These are phyloP conservation scores for Andricus curvator DNA, from an alignment of 2,888 invertebrate genomes.

Conservation along the genomic window DNA sequence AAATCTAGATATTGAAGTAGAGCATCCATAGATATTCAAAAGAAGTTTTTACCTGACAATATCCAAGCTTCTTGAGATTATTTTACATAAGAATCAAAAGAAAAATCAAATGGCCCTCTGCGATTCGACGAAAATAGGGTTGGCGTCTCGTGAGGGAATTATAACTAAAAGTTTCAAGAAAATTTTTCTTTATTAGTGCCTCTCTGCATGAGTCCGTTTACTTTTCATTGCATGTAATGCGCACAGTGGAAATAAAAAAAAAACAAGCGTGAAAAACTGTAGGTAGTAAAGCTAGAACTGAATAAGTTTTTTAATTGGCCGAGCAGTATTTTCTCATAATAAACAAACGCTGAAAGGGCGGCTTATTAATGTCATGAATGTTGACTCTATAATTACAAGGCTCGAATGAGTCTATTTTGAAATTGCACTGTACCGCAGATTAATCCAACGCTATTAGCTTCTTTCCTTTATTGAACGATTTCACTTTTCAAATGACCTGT, in stretches of 20 bases:
- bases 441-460: background rate
- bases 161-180: no score
- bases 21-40: no score
- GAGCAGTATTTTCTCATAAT: background rate
- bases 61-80: no score
- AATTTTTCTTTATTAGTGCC: no score
- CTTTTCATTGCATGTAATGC: constrained; percentile 7
- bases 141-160: no score
- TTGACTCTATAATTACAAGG: background rate
- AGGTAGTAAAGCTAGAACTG: background rate
- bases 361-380: background rate
- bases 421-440: background rate
- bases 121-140: no score
- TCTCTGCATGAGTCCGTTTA: background rate
- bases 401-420: background rate
- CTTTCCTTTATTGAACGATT: background rate
- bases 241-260: background rate
- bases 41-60: no score
- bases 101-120: no score
- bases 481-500: background rate
- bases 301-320: background rate
- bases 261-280: background rate
- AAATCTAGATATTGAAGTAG: no score
- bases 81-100: no score
- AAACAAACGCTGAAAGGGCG: background rate